These are phyloP conservation scores for Paguma larvata DNA, from an alignment of 2,797 vertebrate genomes.

Conservation along the genomic window DNA sequence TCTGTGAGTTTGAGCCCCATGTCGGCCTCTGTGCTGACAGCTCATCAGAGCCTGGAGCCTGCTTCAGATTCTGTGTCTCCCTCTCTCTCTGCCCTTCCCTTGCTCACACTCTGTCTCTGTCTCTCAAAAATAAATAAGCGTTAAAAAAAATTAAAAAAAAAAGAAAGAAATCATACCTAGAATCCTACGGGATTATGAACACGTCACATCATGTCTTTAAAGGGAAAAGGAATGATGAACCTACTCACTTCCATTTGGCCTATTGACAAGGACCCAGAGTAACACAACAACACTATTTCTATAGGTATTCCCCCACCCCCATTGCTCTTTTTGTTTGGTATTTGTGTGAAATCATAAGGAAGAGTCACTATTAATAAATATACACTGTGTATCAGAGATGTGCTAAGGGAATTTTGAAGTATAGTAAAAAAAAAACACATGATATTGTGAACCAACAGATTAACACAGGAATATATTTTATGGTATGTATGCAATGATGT, in stretches of 20 bases:
- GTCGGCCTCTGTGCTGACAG: too few species aligned
- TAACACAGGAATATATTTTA: slow-evolving; percentile 53
- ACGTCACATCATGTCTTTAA: slow-evolving; percentile 9
- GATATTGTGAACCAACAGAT: background rate
- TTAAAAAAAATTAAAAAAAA: too few species aligned
- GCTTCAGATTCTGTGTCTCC: too few species aligned
- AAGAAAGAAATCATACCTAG: background rate
- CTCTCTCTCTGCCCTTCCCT: too few species aligned
- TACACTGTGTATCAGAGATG: slow-evolving; percentile 25
- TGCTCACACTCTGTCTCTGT: too few species aligned
- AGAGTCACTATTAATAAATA: slow-evolving; percentile 51
- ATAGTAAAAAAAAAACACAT: background rate
- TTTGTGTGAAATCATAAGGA: slow-evolving; percentile 30
- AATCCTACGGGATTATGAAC: background rate
- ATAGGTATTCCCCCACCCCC: background rate
- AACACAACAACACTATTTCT: background rate
- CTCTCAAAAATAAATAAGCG: too few species aligned
- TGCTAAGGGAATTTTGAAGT: slow-evolving; percentile 53
- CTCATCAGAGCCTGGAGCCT: too few species aligned
- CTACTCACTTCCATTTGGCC: background rate
- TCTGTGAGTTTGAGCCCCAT: too few species aligned
- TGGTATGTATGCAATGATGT: slow-evolving; percentile 12
- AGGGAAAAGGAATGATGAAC: background rate
- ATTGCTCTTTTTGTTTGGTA: slow-evolving; percentile 35
- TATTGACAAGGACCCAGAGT: slow-evolving; percentile 46